These are phyloP conservation scores for Gyrodactylus salaris DNA, from an alignment of 1,140 invertebrate genomes.

Conservation along the genomic window DNA sequence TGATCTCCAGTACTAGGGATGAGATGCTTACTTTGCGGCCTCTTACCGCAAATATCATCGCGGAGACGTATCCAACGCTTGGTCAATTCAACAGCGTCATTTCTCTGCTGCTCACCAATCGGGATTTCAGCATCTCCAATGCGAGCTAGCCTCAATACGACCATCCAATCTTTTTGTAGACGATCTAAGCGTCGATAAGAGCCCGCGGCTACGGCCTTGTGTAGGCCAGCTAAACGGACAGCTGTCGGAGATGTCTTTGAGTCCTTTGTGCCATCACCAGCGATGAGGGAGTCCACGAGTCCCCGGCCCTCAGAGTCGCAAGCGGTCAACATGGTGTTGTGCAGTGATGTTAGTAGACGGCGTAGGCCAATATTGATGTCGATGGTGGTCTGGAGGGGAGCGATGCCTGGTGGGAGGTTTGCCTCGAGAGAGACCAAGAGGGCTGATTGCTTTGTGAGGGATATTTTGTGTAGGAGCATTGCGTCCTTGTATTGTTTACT, in stretches of 20 bases:
- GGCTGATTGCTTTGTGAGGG: slow-evolving; percentile 5
- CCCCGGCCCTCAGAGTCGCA: background rate
- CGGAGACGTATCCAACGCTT: background rate
- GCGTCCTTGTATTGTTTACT: slow-evolving; percentile 49
- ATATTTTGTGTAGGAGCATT: background rate
- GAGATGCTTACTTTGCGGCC: background rate
- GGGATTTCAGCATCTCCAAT: background rate
- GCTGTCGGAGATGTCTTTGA: slow-evolving; percentile 11
- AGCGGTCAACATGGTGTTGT: background rate
- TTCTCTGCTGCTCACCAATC: background rate
- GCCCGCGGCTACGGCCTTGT: background rate
- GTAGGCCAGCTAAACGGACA: slow-evolving; percentile 1
- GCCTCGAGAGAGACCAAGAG: slow-evolving; percentile 7
- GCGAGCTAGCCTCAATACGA: background rate
- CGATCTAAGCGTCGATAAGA: background rate
- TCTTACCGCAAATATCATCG: background rate
- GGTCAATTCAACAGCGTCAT: background rate
- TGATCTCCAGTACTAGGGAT: background rate
- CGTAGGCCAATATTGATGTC: background rate
- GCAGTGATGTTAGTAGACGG: background rate
- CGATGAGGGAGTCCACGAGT: background rate
- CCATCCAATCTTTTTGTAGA: background rate
- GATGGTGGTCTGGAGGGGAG: background rate
- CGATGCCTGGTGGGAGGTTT: slow-evolving; percentile 4
- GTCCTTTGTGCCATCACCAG: slow-evolving; percentile 10